Evolutionary conservation across 2,113 vertebrate genomes (phyloP), one percentile per base, ranked within the genome.

Genomic region (Thalassoma bifasciatum): DNA sequence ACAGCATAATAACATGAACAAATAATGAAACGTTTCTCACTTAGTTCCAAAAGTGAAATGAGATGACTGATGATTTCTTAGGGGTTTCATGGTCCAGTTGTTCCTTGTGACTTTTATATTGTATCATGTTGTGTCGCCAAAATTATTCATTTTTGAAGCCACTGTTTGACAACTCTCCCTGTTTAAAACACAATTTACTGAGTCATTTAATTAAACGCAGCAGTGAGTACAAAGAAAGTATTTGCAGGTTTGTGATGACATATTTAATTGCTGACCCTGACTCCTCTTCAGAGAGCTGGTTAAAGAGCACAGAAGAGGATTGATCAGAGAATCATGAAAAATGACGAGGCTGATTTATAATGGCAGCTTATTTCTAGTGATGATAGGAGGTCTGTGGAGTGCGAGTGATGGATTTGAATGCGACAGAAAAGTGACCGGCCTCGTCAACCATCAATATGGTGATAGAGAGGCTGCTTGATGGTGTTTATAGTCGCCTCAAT

Each of bases 351-450:
- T 87, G 74, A 85, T 88, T 66, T 23, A 36, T 77, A 80, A 79
- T 40, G 82, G 86, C 82, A 82, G 82, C 51, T 79, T 77, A 79
- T 61, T 78, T 67, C 67, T 58, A 50, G 73, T 62, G 70, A 87
- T 86, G 73, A 89, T 83, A 65, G 71, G 71, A 86, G 72, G 64
- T 79, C 70, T 21, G 37, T 24, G 30, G 59, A 78, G 77, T 23
- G 66, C 50, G 47, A 76, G 66, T 84, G 77, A 88, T 82, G 71
- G 72, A 86, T 82, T 46, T 82, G 64, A 75, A 71, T 58, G 60
- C 1, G 8, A 72, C 74, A 58, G 47, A 76, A 66, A 84, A 80
- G 69, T 67, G 84, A 82, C 56, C 52, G 1, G n/a, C 12, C 60
- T 74, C 8, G 37, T 83, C 79, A 71, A 22, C 70, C 46, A 72